A percentile compares a stretch with the other conserved stretches of the same genome.
Evolutionary conservation across 2,888 invertebrate species (phyloP).

Genomic region (Microchrysa polita): DNA sequence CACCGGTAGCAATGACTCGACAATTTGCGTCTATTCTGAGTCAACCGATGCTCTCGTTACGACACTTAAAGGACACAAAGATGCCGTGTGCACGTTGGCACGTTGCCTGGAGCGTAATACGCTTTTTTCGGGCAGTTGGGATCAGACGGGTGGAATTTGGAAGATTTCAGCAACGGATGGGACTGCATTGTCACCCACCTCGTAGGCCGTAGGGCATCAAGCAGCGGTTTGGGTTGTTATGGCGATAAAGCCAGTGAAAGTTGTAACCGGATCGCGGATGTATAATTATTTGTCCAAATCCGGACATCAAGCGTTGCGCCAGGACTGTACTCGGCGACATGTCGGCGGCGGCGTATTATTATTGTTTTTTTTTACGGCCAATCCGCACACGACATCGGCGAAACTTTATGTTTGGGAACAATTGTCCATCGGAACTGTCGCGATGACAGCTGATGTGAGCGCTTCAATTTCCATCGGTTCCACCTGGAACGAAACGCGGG

Average conservation of each 20-base stretch:
- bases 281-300: too few relatives aligned
- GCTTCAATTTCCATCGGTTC: too few relatives aligned
- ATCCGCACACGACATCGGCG: too few relatives aligned
- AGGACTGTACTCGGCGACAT: too few relatives aligned
- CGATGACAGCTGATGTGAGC: too few relatives aligned
- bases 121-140: constrained; percentile 92
- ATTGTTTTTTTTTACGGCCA: too few relatives aligned
- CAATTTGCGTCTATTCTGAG: constrained; percentile 80
- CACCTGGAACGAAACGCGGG: too few relatives aligned
- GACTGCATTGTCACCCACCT: constrained; percentile 66
- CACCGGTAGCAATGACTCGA: constrained; percentile 90
- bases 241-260: constrained; percentile 65
- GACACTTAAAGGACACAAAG: constrained; percentile 76
- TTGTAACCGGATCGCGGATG: constrained; percentile 93
- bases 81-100: constrained; percentile 66
- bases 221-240: constrained; percentile 89
- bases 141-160: constrained; percentile 89
- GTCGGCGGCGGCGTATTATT: too few relatives aligned
- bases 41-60: constrained; percentile 75
- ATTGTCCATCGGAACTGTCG: too few relatives aligned
- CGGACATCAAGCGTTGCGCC: too few relatives aligned
- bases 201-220: constrained; percentile 75
- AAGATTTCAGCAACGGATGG: constrained; percentile 68
- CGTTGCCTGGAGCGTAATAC: constrained; percentile 66
- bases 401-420: too few relatives aligned